Evolutionary conservation across 2,113 vertebrate species (phyloP), one percentile per base, ranked within the genome.

Genomic region (Mustela lutreola): DNA sequence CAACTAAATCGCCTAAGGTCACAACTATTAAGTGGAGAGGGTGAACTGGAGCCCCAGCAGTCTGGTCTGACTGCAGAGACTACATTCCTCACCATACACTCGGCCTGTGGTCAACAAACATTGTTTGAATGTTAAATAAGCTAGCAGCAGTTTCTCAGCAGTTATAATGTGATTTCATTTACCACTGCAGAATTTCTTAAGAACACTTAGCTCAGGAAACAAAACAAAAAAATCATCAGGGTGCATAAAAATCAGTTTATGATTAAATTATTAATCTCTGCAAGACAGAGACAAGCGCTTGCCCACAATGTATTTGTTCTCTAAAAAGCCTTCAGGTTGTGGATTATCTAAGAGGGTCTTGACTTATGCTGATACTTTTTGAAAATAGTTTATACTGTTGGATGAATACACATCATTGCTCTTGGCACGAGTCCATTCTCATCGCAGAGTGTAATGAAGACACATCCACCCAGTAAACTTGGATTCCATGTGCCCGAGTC

Each of bases 251-350:
- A 95, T 50, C 14, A 58, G 87, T 88, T 95, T 89, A 28, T 94
- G 60, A 81, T 93, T 94, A 96, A 93, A 91, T 93, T 90, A 95
- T 78, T 97, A 89, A 78, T 65, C 39, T 97, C 50, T 71, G n/a
- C 10, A 45, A 95, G 39, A 36, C 10, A 62, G 85, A 80, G 62
- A 63, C 81, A 97, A 90, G 45, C 22, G 70, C 60, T 94, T 94
- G 76, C 65, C 21, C 71, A 90, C 26, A 88, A 79, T 58, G 19
- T 62, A 48, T 89, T 94, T 96, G 28, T 90, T 96, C 58, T 93
- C 26, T 88, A 26, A n/a, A 95, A 92, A 94, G 22, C 33, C 63
- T 97, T 73, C 63, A 82, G 71, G 58, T 73, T 89, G 67, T 56
- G 48, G 36, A 70, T 89, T 56, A 53, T 31, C 18, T 48, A 78